These are phyloP conservation scores for Oxystoma pomonae DNA, from an alignment of 2,888 invertebrate genomes.

Conservation along the genomic window DNA sequence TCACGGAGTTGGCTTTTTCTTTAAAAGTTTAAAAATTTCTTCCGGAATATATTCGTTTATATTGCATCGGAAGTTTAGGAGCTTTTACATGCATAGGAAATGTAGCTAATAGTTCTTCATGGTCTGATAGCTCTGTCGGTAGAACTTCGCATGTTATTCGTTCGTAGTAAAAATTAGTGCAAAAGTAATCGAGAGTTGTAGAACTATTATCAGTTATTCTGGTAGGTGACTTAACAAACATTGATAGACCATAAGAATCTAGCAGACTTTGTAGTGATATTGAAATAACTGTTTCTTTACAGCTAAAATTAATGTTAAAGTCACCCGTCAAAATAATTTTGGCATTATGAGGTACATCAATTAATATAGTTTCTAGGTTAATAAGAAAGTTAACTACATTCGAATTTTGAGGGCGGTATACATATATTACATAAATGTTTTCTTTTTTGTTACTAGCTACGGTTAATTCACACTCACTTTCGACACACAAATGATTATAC, in stretches of 20 bases:
- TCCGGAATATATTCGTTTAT: no score
- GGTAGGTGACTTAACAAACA: background rate
- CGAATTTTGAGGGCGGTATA: no score
- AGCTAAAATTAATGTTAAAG: background rate
- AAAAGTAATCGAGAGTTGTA: background rate
- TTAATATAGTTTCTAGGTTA: background rate
- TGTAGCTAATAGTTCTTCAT: no score
- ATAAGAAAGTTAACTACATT: background rate
- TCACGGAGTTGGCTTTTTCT: no score
- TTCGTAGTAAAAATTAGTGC: background rate
- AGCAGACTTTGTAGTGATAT: background rate
- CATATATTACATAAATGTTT: background rate
- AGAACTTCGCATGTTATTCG: no score
- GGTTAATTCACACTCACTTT: background rate
- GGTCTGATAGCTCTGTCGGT: no score
- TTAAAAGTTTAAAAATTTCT: no score
- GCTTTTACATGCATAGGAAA: no score
- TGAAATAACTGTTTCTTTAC: background rate
- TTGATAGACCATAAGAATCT: background rate
- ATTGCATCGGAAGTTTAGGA: no score
- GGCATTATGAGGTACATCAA: background rate
- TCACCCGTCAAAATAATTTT: background rate
- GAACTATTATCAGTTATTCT: background rate
- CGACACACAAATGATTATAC: background rate
- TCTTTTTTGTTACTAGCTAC: background rate